Base-by-base conservation (phyloP, 2,113 vertebrate genomes). In the Tragelaphus buxtoni region DNA sequence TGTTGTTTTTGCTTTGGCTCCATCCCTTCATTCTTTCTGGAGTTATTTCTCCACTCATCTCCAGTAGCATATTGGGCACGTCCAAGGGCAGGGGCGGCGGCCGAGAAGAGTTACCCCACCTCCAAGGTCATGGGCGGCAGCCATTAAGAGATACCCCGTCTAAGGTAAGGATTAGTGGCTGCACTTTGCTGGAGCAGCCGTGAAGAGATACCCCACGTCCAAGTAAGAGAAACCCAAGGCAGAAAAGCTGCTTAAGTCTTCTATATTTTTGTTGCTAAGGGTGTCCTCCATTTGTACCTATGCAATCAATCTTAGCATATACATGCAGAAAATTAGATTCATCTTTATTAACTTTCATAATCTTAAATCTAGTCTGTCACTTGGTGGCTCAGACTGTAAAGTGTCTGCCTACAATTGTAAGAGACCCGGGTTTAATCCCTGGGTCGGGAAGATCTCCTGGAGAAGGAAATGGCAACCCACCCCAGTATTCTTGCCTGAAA, bases 151-250 rank as follows among this genome's bases (percentile, higher is more conserved):
- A n/a, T 35, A 69, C 4, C n/a, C 63, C 17, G 0, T 69, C n/a
- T n/a, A 69, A 69, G 4, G 65, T 39, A 69, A 69, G 65, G 9
- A 69, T 9, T 2, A 39, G 65, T 1, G 0, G 65, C 9, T 69
- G 65, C 9, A 5, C 4, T 69, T 69, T 22, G 65, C 65, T 69
- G 65, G 18, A 39, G n/a, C n/a, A 69, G 65, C 18, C 0, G 1
- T 69, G 65, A 69, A 39, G 18, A 35, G 65, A 39, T 22, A 35
- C 18, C n/a, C n/a, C 0, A 0, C 0, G 0, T 39, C 65, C 9
- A 69, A 69, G 2, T 22, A 69, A 69, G 4, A 35, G n/a, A 22
- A 69, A 39, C 18, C n/a, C 35, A 22, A 11, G 47, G 47, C 45
- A 51, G 9, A 22, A n/a, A 74, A n/a, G 28, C 39, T 45, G 55